These are phyloP conservation scores for Bradypodion pumilum DNA, from an alignment of 2,797 vertebrate genomes.

Conservation along the genomic window DNA sequence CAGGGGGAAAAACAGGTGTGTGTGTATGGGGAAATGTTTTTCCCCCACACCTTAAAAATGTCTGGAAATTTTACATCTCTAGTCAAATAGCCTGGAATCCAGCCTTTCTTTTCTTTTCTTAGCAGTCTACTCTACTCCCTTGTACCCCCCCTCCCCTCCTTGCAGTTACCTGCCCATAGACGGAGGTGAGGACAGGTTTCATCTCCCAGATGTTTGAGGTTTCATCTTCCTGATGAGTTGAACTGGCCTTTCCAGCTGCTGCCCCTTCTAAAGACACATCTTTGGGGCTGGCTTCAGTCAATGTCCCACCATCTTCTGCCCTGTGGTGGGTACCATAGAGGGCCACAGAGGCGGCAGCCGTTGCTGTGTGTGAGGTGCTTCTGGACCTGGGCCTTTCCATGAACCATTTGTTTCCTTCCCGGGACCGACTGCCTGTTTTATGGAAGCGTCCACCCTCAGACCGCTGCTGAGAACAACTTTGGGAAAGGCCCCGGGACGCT, in stretches of 20 bases:
- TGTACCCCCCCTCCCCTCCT: not conserved
- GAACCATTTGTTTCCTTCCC: not conserved
- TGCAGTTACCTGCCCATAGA: slow-evolving; percentile 51
- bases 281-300: not conserved
- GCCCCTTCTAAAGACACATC: not conserved
- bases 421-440: not conserved
- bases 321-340: not conserved
- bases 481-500: not conserved
- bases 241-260: fast-evolving
- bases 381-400: slow-evolving; percentile 1
- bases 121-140: fast-evolving
- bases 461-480: not conserved
- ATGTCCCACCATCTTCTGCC: not conserved
- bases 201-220: not conserved
- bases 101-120: not conserved
- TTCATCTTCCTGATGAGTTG: fast-evolving
- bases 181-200: not conserved
- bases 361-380: not conserved
- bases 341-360: not conserved
- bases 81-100: not conserved
- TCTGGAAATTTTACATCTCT: no score
- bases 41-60: no score
- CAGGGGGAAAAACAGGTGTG: no score
- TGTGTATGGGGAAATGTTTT: no score
- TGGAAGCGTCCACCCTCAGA: not conserved